Conservation (phyloP, 2,888 invertebrate genomes). For the Epinotia demarniana region DNA sequence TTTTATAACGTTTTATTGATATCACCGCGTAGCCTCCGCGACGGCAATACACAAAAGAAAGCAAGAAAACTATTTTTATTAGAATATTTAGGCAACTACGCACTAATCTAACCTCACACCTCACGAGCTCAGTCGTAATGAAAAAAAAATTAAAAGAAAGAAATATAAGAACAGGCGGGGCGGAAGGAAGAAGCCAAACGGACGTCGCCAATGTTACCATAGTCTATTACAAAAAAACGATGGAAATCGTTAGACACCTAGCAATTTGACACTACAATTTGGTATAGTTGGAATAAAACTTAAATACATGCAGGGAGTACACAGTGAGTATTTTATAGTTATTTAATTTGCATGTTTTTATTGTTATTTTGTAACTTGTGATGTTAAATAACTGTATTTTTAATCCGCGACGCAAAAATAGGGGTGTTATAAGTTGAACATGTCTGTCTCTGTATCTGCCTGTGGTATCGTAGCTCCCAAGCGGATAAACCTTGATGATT, state of each 20-base stretch:
- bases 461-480: too few species aligned
- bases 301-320: too few species aligned
- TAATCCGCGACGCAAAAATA: too few species aligned
- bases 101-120: background rate
- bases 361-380: too few species aligned
- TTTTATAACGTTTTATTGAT: background rate
- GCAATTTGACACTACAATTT: too few species aligned
- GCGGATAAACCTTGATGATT: too few species aligned
- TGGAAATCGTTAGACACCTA: background rate
- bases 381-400: too few species aligned
- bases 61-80: background rate
- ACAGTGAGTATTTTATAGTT: too few species aligned
- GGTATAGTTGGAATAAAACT: too few species aligned
- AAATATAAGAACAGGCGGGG: background rate
- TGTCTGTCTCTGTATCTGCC: too few species aligned
- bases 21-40: background rate
- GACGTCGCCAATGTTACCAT: background rate
- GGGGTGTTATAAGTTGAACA: too few species aligned
- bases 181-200: background rate
- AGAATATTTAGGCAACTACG: background rate
- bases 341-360: too few species aligned
- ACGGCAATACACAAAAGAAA: background rate
- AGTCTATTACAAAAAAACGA: background rate
- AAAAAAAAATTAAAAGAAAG: background rate
- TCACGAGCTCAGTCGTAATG: background rate